Percentiles rank a stretch among this genome's conserved stretches.
Conservation (phyloP, 2,113 vertebrate species). For the Myrmecobius fasciatus region DNA sequence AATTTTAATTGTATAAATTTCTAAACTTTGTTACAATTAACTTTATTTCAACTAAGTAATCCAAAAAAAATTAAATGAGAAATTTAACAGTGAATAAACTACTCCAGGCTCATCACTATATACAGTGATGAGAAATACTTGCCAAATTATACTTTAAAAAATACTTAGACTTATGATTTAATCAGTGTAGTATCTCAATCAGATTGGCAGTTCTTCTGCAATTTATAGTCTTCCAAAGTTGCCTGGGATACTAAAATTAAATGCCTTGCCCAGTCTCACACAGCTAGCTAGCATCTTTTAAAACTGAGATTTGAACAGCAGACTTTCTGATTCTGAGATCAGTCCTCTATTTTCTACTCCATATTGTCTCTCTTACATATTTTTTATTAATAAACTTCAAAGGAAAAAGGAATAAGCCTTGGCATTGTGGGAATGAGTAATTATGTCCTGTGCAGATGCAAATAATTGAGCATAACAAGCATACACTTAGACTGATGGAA, state of each 20-base stretch:
- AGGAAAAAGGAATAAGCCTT: conserved; percentile 31
- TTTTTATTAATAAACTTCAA: neutral
- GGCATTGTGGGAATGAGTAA: neutral
- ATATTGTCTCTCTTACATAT: neutral
- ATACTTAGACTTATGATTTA: neutral
- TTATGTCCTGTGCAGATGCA: conserved; percentile 35
- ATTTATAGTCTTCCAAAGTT: neutral
- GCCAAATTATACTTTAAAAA: neutral
- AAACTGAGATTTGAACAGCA: neutral
- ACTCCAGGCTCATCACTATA: conserved; percentile 9
- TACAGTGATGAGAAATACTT: neutral
- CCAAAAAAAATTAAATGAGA: conserved; percentile 47
- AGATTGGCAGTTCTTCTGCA: neutral
- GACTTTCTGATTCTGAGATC: neutral
- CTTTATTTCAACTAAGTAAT: conserved; percentile 49
- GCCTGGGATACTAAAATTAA: neutral
- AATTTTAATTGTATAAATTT: conserved; percentile 18
- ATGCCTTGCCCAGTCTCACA: neutral
- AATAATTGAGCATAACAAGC: conserved; percentile 56
- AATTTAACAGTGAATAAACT: neutral
- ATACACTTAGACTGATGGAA: conserved; percentile 30
- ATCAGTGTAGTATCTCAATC: neutral
- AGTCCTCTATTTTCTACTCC: neutral
- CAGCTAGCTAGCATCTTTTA: neutral
- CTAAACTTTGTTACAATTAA: conserved; percentile 34